Evolutionary conservation across 2,888 invertebrate genomes (phyloP).

Genomic region (Hirudinaria manillensis): DNA sequence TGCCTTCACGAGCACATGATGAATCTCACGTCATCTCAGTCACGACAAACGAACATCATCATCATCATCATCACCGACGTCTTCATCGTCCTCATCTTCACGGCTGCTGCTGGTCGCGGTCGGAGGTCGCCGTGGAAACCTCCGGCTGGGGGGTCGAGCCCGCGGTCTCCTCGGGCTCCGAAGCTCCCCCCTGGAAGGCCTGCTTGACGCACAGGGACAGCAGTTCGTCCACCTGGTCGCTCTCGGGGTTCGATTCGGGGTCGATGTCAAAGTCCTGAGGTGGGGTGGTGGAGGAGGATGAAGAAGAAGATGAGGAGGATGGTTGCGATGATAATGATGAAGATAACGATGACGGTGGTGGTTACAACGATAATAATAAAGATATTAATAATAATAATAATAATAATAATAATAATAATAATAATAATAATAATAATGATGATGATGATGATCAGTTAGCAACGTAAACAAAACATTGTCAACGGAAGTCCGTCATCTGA

Average conservation of each 20-base stretch:
- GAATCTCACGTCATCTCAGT: too few species aligned
- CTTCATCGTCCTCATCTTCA: slow-evolving; percentile 16
- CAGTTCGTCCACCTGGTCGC: slow-evolving; percentile 52
- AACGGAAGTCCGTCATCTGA: neutral
- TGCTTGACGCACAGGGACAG: slow-evolving; percentile 50
- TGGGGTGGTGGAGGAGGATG: neutral
- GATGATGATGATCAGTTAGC: neutral
- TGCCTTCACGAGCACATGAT: neutral
- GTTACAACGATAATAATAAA: neutral
- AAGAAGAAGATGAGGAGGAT: neutral
- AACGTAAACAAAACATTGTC: neutral
- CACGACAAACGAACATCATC: neutral
- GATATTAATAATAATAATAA: neutral
- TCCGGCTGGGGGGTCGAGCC: neutral
- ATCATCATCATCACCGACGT: slow-evolving; percentile 12
- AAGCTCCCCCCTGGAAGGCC: slow-evolving; percentile 43
- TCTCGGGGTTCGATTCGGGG: slow-evolving; percentile 47
- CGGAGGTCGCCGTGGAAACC: neutral
- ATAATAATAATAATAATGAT: neutral
- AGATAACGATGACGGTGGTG: neutral
- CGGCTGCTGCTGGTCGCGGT: too few species aligned
- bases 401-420: slow-evolving; percentile 1
- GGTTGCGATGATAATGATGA: neutral
- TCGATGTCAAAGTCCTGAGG: slow-evolving; percentile 52
- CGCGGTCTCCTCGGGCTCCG: slow-evolving; percentile 1